These are phyloP conservation scores for Tenthredo livida DNA, from an alignment of 2,888 invertebrate genomes.

Conservation along the genomic window DNA sequence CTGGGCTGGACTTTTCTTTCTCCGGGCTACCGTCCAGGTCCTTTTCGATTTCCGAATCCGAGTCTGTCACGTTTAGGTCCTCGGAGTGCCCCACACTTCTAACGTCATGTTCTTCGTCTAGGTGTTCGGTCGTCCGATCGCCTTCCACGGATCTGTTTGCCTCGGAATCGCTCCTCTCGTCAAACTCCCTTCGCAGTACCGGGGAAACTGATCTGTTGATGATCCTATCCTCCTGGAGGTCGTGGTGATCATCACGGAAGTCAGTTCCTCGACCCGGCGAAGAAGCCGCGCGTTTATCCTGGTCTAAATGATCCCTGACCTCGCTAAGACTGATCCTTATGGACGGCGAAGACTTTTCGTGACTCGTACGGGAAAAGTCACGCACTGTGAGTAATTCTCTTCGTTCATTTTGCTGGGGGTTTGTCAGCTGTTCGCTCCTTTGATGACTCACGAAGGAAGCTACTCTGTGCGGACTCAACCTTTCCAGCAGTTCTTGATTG, in stretches of 20 bases:
- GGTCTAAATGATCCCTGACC: conserved; percentile 48
- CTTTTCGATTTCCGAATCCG: conserved; percentile 72
- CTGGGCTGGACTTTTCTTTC: conserved; percentile 79
- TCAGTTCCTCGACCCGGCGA: conserved; percentile 62
- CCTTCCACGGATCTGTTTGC: conserved; percentile 74
- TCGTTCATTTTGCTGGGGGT: conserved; percentile 60
- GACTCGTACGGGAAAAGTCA: conserved; percentile 71
- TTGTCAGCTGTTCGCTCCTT: conserved; percentile 55
- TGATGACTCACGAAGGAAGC: conserved; percentile 66
- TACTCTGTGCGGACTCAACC: conserved; percentile 72
- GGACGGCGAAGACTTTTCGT: conserved; percentile 69
- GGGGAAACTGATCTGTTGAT: conserved; percentile 72
- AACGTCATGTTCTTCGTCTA: conserved; percentile 74
- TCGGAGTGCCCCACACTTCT: conserved; percentile 75
- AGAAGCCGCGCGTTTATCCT: conserved; percentile 61
- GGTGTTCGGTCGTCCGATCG: conserved; percentile 70
- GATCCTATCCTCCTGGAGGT: conserved; percentile 58
- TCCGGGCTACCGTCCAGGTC: conserved; percentile 68
- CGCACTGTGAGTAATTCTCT: conserved; percentile 72
- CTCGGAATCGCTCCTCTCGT: conserved; percentile 75
- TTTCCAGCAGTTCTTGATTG: conserved; percentile 71
- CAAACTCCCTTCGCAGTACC: conserved; percentile 67
- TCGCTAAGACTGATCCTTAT: conserved; percentile 66
- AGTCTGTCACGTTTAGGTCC: conserved; percentile 76
- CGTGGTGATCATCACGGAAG: conserved; percentile 62